A percentile compares a stretch with the other conserved stretches of the same genome.
Conservation (phyloP, 1,140 invertebrate species). For the Myzus persicae region DNA sequence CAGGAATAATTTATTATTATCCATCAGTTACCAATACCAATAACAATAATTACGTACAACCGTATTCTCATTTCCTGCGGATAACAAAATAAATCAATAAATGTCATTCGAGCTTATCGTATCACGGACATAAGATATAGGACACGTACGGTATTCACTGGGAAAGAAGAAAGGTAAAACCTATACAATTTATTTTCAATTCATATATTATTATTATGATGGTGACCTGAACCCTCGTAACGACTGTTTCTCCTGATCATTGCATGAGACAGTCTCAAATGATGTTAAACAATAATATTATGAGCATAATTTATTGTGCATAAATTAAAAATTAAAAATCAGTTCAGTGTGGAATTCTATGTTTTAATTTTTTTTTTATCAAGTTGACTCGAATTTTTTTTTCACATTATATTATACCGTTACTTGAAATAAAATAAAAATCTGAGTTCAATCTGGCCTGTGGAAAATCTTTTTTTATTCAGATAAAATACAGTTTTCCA, state of each 20-base stretch:
- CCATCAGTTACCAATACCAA: not conserved
- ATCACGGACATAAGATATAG: not conserved
- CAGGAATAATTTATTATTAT: not conserved
- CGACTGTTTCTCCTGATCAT: not conserved
- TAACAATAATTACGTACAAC: not conserved
- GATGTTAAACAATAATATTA: too few species aligned
- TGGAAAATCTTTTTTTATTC: too few species aligned
- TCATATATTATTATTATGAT: not conserved
- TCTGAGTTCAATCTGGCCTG: too few species aligned
- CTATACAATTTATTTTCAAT: not conserved
- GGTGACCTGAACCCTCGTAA: not conserved
- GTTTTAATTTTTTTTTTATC: too few species aligned
- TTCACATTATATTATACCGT: too few species aligned
- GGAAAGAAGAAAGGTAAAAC: not conserved
- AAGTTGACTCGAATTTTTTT: too few species aligned
- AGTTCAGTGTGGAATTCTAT: too few species aligned
- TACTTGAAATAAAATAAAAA: too few species aligned
- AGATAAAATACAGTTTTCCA: too few species aligned
- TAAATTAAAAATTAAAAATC: too few species aligned
- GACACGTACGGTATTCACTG: not conserved
- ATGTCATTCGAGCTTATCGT: not conserved
- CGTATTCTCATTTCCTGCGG: not conserved
- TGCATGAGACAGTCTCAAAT: not conserved
- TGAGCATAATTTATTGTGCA: too few species aligned
- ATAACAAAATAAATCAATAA: slow-evolving; percentile 8